A percentile compares a stretch with the other conserved stretches of the same genome.
Conservation (phyloP, 1,140 invertebrate genomes). For the Amyelois transitella region DNA sequence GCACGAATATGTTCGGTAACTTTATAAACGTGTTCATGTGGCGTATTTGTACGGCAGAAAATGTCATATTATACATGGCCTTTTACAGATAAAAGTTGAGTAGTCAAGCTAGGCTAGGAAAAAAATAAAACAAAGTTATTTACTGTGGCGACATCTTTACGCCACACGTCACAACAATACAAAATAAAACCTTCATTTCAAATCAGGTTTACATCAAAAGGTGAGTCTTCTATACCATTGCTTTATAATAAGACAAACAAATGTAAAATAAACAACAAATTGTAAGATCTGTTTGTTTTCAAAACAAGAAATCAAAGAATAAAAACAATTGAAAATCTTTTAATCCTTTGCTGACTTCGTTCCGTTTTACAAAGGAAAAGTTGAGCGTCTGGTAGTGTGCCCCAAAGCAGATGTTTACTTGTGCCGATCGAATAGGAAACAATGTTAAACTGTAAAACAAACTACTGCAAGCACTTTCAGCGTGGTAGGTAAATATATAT, state of each 20-base stretch:
- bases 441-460: constrained; percentile 66
- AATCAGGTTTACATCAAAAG: too few species aligned
- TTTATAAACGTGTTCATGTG: too few species aligned
- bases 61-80: too few species aligned
- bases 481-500: constrained; percentile 18
- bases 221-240: too few species aligned
- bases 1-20: neutral
- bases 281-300: neutral
- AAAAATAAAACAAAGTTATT: too few species aligned
- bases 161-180: too few species aligned
- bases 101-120: too few species aligned
- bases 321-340: neutral
- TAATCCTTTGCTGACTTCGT: neutral
- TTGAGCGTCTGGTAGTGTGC: constrained; percentile 26
- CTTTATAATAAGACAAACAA: too few species aligned
- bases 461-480: constrained; percentile 41
- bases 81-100: too few species aligned
- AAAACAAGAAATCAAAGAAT: neutral
- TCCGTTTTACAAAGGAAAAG: constrained; percentile 36
- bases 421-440: constrained; percentile 54
- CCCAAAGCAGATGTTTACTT: constrained; percentile 47
- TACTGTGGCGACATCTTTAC: too few species aligned
- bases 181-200: too few species aligned
- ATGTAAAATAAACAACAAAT: neutral
- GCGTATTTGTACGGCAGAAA: too few species aligned